Evolutionary conservation across 2,797 vertebrate species (phyloP).

Genomic region (Diglossa cyanea): DNA sequence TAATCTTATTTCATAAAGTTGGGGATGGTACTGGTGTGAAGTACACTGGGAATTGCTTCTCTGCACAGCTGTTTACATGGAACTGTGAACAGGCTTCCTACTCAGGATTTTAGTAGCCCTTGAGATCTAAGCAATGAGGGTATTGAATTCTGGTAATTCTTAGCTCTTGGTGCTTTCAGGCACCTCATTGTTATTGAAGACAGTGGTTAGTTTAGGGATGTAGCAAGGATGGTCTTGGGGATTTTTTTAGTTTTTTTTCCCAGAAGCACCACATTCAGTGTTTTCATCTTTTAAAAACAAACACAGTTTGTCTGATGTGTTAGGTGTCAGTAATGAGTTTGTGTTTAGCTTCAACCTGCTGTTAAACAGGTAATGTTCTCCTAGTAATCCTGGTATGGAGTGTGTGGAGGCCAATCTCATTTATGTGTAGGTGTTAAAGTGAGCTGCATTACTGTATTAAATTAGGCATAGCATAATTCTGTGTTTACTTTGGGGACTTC

Average conservation of each 20-base stretch:
- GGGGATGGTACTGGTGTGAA: background rate
- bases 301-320: background rate
- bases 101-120: background rate
- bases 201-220: background rate
- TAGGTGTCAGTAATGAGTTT: background rate
- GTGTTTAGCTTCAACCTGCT: background rate
- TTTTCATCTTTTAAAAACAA: background rate
- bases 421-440: background rate
- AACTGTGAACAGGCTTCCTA: background rate
- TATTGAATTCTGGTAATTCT: background rate
- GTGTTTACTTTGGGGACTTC: background rate
- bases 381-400: background rate
- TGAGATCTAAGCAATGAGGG: background rate
- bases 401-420: background rate
- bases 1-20: background rate
- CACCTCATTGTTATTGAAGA: background rate
- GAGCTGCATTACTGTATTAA: background rate
- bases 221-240: background rate
- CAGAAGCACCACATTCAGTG: background rate
- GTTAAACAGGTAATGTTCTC: background rate
- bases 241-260: background rate
- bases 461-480: background rate
- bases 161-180: background rate
- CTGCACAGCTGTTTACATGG: background rate
- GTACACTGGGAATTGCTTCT: background rate